A percentile compares a stretch with the other conserved stretches of the same genome.
phyloP scores from a whole-genome alignment of 2,888 invertebrate species.

The Microplitis deprimator region DNA sequence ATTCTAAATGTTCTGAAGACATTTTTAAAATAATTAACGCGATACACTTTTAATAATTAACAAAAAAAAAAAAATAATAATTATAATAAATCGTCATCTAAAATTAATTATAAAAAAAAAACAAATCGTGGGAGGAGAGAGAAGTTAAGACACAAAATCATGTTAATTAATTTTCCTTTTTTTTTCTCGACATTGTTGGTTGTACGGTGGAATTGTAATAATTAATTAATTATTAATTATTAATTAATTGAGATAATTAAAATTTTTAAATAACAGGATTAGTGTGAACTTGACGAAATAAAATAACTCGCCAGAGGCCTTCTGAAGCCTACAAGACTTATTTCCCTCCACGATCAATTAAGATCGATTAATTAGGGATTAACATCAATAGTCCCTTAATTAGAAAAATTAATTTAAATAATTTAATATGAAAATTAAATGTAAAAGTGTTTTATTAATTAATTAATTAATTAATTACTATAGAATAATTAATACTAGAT shows the following conservation, averaged over 20 bases:
- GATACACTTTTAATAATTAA: neutral
- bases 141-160: slow-evolving; percentile 15
- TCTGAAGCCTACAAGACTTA: slow-evolving; percentile 61
- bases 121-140: slow-evolving; percentile 21
- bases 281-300: slow-evolving; percentile 37
- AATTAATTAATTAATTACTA: neutral
- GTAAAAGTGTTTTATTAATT: neutral
- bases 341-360: slow-evolving; percentile 61
- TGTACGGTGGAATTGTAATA: neutral
- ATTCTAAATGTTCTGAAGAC: slow-evolving; percentile 1
- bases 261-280: slow-evolving; percentile 13
- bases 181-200: neutral
- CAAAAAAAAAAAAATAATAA: neutral
- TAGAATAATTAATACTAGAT: neutral
- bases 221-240: neutral
- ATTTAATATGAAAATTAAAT: neutral
- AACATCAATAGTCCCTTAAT: neutral
- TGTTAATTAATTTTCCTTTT: slow-evolving; percentile 1
- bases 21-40: neutral
- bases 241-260: slow-evolving; percentile 8
- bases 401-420: slow-evolving; percentile 7
- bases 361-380: slow-evolving; percentile 46
- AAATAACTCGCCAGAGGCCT: slow-evolving; percentile 58
- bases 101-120: neutral
- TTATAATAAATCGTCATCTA: neutral